These are phyloP conservation scores for Seriola dumerili DNA, from an alignment of 2,113 vertebrate species.

Conservation along the genomic window DNA sequence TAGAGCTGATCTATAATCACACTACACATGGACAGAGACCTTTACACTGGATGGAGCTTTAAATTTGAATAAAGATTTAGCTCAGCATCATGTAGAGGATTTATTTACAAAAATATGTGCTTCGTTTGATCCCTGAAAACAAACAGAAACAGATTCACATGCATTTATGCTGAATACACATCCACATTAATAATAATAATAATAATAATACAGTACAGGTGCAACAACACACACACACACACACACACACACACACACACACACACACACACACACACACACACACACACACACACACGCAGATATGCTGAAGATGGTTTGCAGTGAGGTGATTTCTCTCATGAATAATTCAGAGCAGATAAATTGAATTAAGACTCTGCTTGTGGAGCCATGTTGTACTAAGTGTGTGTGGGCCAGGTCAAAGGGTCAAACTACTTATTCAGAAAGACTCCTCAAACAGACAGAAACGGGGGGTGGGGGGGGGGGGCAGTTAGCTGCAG, in stretches of 20 bases:
- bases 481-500: background rate
- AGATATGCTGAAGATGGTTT: background rate
- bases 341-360: slow-evolving; percentile 69
- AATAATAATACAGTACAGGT: background rate
- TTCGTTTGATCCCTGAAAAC: background rate
- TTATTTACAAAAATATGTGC: background rate
- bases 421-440: slow-evolving; percentile 48
- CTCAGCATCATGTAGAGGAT: background rate
- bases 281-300: slow-evolving; percentile 1
- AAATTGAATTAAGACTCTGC: slow-evolving; percentile 57
- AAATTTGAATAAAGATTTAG: no score
- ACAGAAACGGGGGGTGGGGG: background rate
- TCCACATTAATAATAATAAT: background rate
- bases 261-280: slow-evolving; percentile 15
- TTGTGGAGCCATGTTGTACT: slow-evolving; percentile 51
- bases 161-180: background rate
- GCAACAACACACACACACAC: background rate
- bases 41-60: no score
- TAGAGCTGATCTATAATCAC: no score
- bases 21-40: no score
- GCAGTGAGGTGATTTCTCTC: slow-evolving; percentile 17
- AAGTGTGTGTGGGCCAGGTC: slow-evolving; percentile 53
- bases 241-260: slow-evolving; percentile 11
- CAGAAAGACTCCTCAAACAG: slow-evolving; percentile 45
- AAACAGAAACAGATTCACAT: background rate